Conservation (phyloP, 2,797 vertebrate species). For the Spheniscus humboldti region DNA sequence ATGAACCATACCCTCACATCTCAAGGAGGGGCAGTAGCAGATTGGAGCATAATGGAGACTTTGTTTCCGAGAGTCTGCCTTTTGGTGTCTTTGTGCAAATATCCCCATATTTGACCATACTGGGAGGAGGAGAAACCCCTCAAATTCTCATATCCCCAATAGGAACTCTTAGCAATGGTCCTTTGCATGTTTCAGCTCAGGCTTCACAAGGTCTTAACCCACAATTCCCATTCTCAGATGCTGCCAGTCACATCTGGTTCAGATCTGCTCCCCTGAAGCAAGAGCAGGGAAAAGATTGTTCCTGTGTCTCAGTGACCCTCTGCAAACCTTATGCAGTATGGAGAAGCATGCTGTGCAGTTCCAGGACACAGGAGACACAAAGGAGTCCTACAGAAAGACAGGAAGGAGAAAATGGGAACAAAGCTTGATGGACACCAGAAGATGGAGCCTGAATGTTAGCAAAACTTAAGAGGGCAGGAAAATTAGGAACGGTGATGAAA, state of each 20-base stretch:
- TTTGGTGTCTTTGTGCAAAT: background rate
- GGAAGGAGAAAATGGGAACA: background rate
- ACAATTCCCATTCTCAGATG: background rate
- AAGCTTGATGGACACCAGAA: background rate
- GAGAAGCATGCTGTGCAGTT: background rate
- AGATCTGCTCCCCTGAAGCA: background rate
- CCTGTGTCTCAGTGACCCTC: background rate
- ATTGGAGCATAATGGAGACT: background rate
- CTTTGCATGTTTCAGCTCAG: background rate
- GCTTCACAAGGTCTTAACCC: background rate
- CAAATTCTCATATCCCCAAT: background rate
- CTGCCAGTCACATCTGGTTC: background rate
- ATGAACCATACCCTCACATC: background rate
- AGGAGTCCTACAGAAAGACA: background rate
- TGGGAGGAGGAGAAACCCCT: background rate
- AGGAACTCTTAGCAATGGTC: background rate
- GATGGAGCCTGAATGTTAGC: background rate
- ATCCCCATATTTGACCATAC: background rate
- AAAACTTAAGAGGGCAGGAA: background rate
- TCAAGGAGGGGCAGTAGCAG: background rate
- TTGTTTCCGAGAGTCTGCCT: background rate
- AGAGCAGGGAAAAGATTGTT: background rate
- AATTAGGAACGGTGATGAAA: background rate
- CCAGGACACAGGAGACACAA: background rate
- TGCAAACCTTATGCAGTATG: background rate